Conservation (phyloP, 2,113 vertebrate species). For the Entomyzon cyanotis region DNA sequence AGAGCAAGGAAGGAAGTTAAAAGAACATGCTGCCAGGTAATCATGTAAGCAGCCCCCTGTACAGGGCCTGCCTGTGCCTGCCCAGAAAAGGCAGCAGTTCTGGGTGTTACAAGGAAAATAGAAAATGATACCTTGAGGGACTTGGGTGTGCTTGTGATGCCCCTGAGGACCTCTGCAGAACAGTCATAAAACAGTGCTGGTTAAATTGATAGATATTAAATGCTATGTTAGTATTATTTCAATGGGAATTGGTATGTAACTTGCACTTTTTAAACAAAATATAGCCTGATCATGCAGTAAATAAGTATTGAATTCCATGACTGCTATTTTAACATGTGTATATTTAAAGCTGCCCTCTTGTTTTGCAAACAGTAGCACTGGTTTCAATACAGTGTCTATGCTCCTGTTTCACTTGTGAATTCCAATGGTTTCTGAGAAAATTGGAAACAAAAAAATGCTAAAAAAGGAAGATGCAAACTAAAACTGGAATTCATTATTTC, state of each 20-base stretch:
- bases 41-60: rapidly evolving
- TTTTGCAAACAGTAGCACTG: background rate
- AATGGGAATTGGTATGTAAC: background rate
- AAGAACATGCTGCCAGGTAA: background rate
- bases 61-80: rapidly evolving
- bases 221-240: background rate
- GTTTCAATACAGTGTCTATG: background rate
- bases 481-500: background rate
- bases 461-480: background rate
- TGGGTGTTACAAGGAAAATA: background rate
- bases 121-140: background rate
- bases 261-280: background rate
- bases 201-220: background rate
- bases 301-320: background rate
- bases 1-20: background rate
- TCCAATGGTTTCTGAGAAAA: background rate
- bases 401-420: background rate
- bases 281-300: background rate
- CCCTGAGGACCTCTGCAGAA: background rate
- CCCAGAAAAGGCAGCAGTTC: background rate
- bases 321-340: background rate
- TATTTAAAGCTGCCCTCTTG: background rate
- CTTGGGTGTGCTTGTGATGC: background rate
- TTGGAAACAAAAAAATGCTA: background rate
- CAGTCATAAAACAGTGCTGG: background rate